Base-by-base conservation (phyloP, 2,113 vertebrate species). In the Sinocyclocheilus anophthalmus region DNA sequence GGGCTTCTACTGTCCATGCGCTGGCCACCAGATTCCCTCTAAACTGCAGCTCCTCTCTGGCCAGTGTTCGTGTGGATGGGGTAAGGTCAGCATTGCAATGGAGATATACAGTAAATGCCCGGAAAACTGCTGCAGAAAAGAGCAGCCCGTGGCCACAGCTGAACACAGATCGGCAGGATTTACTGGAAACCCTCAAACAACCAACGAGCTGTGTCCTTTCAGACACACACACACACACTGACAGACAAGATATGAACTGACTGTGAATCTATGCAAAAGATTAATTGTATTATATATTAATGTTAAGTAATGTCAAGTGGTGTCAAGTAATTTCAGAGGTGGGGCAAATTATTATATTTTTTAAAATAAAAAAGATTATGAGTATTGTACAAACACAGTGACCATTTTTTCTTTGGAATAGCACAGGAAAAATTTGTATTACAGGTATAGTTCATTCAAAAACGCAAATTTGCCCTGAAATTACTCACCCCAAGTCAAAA, bases 61-160 rank as follows among this genome's bases (percentile, higher is more conserved):
- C n/a, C 24, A 14, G 45, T 20, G 65, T 20, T 16, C 3, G 78
- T 75, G 76, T 37, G 24, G 20, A 24, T 24, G 37, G 14, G 39
- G 45, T 76, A 67, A 84, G 86, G 86, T 84, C 81, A 85, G 75
- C 24, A 16, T 55, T 11, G 61, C 39, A 67, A 67, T 80, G 67
- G 86, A 50, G 37, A 61, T 84, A n/a, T 70, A 87, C 76, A 26
- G 65, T 67, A 22, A 63, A 50, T 72, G 75, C 84, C 83, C 81
- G 76, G 11, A 84, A n/a, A n/a, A 65, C 76, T 82, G 85, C 72
- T 50, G 57, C 67, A 59, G 45, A 81, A 30, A 73, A 70, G 59
- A 78, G 67, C 55, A 26, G 70, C 63, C 67, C 18, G 33, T 86
- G 76, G 72, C 59, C 65, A n/a, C 39, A 42, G 77, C 30, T 30